Percentiles rank a stretch among this genome's conserved stretches.
These are phyloP conservation scores for Coregonus ussuriensis DNA, from an alignment of 2,797 vertebrate genomes.

Conservation along the genomic window DNA sequence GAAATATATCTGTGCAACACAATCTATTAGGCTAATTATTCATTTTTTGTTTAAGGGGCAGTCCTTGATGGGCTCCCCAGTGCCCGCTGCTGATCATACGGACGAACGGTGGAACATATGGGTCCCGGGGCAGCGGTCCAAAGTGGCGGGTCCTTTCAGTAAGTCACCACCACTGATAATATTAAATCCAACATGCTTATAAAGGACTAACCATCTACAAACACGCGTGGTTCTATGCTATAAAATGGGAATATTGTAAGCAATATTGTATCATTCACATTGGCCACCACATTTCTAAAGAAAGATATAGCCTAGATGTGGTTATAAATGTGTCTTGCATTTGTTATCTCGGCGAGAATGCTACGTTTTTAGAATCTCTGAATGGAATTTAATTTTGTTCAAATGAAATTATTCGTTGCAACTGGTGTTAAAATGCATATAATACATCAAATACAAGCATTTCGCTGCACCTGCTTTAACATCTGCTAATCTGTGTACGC, in stretches of 20 bases:
- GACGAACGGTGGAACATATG: constrained; percentile 69
- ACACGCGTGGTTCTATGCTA: background rate
- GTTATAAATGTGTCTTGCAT: background rate
- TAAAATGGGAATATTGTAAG: background rate
- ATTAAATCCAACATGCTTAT: constrained; percentile 12
- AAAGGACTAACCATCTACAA: background rate
- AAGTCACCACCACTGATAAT: background rate
- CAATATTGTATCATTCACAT: background rate
- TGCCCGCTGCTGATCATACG: constrained; percentile 63
- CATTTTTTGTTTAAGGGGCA: constrained; percentile 27
- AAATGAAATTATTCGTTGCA: background rate
- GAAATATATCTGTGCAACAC: background rate
- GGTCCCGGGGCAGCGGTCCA: constrained; percentile 71
- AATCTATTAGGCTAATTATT: constrained; percentile 7
- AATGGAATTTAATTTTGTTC: background rate
- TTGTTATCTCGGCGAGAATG: background rate
- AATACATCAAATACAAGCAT: no score
- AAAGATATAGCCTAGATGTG: background rate
- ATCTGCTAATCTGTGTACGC: no score
- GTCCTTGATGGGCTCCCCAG: constrained; percentile 38
- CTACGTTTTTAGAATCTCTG: background rate
- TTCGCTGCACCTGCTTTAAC: no score
- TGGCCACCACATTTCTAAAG: constrained; percentile 1
- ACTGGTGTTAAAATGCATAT: background rate
- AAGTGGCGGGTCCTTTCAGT: constrained; percentile 33